Percentiles rank a stretch among this genome's conserved stretches.
phyloP scores from a whole-genome alignment of 2,888 invertebrate genomes.

The Temnothorax unifasciatus region DNA sequence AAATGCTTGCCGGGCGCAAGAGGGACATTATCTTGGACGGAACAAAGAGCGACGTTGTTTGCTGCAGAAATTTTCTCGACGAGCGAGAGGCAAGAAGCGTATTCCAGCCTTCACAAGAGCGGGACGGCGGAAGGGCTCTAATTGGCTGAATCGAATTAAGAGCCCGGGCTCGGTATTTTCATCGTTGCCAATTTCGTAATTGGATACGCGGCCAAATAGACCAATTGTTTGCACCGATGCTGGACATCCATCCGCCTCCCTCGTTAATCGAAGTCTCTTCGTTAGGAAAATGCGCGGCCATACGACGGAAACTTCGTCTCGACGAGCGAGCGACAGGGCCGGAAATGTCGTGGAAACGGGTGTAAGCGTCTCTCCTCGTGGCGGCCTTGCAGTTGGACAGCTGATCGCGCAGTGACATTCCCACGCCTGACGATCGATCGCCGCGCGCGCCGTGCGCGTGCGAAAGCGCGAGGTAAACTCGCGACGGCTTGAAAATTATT shows the following conservation, averaged over 20 bases:
- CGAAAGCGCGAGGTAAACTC: conserved; percentile 6
- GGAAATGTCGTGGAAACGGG: conserved; percentile 33
- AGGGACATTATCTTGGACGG: not conserved
- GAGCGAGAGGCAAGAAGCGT: conserved; percentile 16
- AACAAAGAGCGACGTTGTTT: conserved; percentile 23
- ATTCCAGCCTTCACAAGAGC: conserved; percentile 24
- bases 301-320: conserved; percentile 20
- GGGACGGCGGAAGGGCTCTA: conserved; percentile 66
- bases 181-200: conserved; percentile 83
- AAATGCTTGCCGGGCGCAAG: not conserved
- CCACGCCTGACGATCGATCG: conserved; percentile 50
- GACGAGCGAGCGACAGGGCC: conserved; percentile 6
- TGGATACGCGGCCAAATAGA: conserved; percentile 82
- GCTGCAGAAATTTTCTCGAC: conserved; percentile 37
- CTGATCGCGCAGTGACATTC: conserved; percentile 55
- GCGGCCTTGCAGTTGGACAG: conserved; percentile 45
- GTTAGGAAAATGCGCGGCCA: conserved; percentile 39
- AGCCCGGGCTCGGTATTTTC: conserved; percentile 77
- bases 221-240: conserved; percentile 83
- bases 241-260: conserved; percentile 80
- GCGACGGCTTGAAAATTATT: conserved; percentile 19
- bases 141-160: conserved; percentile 85
- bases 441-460: conserved; percentile 7
- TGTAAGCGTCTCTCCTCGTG: conserved; percentile 23
- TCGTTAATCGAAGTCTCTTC: conserved; percentile 71